Percentiles rank a stretch among this genome's conserved stretches.
phyloP scores from a whole-genome alignment of 2,888 invertebrate genomes.

The Trichopoda pennipes region DNA sequence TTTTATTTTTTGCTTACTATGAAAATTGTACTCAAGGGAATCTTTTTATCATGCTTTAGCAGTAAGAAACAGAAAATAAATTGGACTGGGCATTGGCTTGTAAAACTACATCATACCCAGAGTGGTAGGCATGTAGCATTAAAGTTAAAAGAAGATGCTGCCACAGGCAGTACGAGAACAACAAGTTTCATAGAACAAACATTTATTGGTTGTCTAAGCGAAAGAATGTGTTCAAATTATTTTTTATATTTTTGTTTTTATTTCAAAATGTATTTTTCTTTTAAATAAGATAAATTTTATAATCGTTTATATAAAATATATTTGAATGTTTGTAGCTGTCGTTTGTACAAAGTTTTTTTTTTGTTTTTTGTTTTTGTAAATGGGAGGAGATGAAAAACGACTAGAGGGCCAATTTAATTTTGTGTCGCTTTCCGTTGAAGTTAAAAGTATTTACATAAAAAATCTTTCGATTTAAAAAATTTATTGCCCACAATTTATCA shows the following conservation, averaged over 20 bases:
- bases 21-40: slow-evolving; percentile 76
- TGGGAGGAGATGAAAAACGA: slow-evolving; percentile 40
- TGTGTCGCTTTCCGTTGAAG: slow-evolving; percentile 5
- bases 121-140: slow-evolving; percentile 22
- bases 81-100: slow-evolving; percentile 70
- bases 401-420: slow-evolving; percentile 49
- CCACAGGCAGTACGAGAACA: slow-evolving; percentile 32
- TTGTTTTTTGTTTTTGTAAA: background rate
- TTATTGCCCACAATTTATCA: slow-evolving; percentile 79
- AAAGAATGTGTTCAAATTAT: slow-evolving; percentile 15
- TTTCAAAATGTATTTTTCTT: slow-evolving; percentile 55
- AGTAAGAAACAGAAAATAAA: slow-evolving; percentile 61
- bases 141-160: slow-evolving; percentile 28
- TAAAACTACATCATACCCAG: slow-evolving; percentile 4
- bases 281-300: slow-evolving; percentile 60
- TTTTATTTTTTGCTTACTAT: slow-evolving; percentile 51
- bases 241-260: background rate
- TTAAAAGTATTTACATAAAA: slow-evolving; percentile 30
- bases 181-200: slow-evolving; percentile 47
- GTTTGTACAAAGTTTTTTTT: too few relatives aligned
- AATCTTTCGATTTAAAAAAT: slow-evolving; percentile 70
- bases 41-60: slow-evolving; percentile 59
- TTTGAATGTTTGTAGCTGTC: background rate
- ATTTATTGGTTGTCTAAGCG: slow-evolving; percentile 39
- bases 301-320: background rate